These are phyloP conservation scores for Otocyon megalotis DNA, from an alignment of 2,113 vertebrate genomes.

Conservation along the genomic window DNA sequence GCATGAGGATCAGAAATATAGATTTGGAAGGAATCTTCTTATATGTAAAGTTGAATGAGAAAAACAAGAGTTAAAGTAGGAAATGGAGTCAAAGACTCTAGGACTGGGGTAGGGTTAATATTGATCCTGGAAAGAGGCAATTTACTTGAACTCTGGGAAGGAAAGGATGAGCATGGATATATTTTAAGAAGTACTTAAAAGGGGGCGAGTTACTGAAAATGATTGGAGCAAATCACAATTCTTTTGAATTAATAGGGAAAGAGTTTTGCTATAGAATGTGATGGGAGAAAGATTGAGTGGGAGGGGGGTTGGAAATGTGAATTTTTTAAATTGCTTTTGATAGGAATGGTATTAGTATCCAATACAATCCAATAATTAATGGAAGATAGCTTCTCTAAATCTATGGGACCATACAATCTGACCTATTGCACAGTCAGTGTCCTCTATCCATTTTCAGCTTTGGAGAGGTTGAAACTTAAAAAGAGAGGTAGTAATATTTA, in stretches of 20 bases:
- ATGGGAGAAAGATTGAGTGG: background rate
- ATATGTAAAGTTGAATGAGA: background rate
- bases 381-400: background rate
- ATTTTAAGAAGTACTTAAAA: background rate
- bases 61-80: background rate
- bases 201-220: background rate
- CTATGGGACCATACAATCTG: background rate
- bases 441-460: background rate
- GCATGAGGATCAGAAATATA: background rate
- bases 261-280: background rate
- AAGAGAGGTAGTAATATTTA: background rate
- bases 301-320: background rate
- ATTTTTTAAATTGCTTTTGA: background rate
- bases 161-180: background rate
- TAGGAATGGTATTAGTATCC: background rate
- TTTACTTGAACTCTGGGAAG: background rate
- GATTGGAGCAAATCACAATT: background rate
- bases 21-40: background rate
- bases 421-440: background rate
- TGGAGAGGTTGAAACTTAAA: background rate
- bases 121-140: background rate
- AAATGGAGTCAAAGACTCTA: background rate
- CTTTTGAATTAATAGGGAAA: background rate
- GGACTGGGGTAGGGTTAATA: background rate
- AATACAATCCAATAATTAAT: background rate